Evolutionary conservation across 2,113 vertebrate species (phyloP).

Genomic region (Hypanus sabinus): DNA sequence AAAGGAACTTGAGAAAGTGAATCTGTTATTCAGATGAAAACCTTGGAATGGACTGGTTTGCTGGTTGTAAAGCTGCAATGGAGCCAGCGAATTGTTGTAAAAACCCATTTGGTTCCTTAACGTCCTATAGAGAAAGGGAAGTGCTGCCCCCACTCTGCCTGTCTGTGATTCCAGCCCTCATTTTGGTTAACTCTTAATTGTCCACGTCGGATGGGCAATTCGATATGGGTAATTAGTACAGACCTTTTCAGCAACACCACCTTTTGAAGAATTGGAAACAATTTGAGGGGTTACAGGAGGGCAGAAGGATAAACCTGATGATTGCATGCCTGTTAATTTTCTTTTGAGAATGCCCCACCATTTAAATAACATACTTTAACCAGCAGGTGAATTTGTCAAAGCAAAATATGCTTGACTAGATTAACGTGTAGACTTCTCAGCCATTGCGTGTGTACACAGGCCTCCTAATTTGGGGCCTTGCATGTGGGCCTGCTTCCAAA

Average conservation of each 20-base stretch:
- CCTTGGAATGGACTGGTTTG: neutral
- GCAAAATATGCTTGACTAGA: too few relatives aligned
- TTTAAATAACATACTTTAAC: too few relatives aligned
- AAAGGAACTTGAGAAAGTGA: neutral
- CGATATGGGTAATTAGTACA: neutral
- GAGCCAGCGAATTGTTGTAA: neutral
- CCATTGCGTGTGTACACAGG: too few relatives aligned
- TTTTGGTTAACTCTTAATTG: neutral
- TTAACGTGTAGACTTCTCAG: too few relatives aligned
- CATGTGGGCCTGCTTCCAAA: too few relatives aligned
- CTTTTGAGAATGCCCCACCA: too few relatives aligned
- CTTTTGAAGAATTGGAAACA: neutral
- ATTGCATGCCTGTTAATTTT: too few relatives aligned
- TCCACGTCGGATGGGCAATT: neutral
- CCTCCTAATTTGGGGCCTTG: too few relatives aligned
- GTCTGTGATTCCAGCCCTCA: neutral
- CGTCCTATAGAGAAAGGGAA: neutral
- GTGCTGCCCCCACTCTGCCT: neutral
- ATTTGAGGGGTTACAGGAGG: neutral
- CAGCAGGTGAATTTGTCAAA: too few relatives aligned
- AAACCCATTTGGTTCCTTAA: neutral
- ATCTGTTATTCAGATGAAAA: neutral
- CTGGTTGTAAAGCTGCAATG: neutral
- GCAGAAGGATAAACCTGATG: too few relatives aligned
- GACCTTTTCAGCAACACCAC: neutral